phyloP scores from a whole-genome alignment of 1,140 invertebrate species.

The Agrilus planipennis region DNA sequence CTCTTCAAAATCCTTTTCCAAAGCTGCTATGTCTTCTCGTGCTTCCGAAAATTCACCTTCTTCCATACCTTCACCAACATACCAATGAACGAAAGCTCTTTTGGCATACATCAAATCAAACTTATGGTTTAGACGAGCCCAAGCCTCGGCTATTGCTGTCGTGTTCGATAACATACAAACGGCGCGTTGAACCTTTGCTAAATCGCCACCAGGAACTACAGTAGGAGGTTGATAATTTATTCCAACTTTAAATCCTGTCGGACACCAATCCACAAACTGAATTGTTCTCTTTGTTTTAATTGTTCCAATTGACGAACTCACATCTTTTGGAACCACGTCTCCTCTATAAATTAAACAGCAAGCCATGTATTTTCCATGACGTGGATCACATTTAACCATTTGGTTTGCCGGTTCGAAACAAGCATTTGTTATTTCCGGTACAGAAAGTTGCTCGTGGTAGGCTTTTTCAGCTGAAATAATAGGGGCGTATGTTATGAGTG shows the following conservation, averaged over 20 bases:
- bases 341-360: conserved; percentile 55
- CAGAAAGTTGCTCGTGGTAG: conserved; percentile 41
- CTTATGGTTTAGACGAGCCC: conserved; percentile 55
- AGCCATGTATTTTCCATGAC: conserved; percentile 40
- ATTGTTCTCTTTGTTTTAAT: conserved; percentile 53
- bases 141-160: conserved; percentile 61
- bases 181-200: conserved; percentile 53
- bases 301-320: conserved; percentile 56
- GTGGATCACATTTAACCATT: conserved; percentile 51
- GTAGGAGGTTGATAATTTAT: conserved; percentile 58
- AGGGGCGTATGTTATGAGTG: conserved; percentile 52
- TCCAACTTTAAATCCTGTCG: conserved; percentile 56
- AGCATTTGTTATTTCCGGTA: conserved; percentile 39
- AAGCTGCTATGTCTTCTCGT: conserved; percentile 54
- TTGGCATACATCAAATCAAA: conserved; percentile 63
- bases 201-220: conserved; percentile 54
- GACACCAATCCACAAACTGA: conserved; percentile 59
- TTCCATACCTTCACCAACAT: conserved; percentile 70
- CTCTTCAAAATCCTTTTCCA: conserved; percentile 55
- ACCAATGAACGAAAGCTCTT: conserved; percentile 66
- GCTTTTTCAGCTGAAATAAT: conserved; percentile 45
- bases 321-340: conserved; percentile 56
- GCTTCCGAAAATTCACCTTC: conserved; percentile 61
- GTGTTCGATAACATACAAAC: conserved; percentile 66
- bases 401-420: conserved; percentile 44